phyloP scores from a whole-genome alignment of 2,888 invertebrate genomes.

The Melinaea menophilus region DNA sequence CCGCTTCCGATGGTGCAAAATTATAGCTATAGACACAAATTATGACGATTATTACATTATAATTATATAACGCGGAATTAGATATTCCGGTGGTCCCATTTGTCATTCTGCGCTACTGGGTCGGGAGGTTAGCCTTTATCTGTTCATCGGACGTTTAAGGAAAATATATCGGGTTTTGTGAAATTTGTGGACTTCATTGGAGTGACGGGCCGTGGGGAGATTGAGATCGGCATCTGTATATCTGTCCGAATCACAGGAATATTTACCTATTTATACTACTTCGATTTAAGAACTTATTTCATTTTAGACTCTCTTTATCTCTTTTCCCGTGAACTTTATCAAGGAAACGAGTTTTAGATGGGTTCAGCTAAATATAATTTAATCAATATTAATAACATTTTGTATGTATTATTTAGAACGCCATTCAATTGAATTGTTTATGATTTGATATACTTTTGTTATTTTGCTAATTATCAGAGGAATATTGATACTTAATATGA shows the following conservation, averaged over 20 bases:
- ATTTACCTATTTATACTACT: too few species aligned
- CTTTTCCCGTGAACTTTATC: neutral
- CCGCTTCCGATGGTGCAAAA: constrained; percentile 52
- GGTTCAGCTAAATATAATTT: constrained; percentile 34
- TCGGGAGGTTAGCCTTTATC: constrained; percentile 43
- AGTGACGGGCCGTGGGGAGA: constrained; percentile 65
- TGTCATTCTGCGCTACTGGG: constrained; percentile 29
- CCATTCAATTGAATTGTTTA: too few species aligned
- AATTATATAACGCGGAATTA: constrained; percentile 14
- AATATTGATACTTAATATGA: too few species aligned
- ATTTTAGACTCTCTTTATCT: too few species aligned
- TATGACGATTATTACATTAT: constrained; percentile 34
- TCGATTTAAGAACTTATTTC: too few species aligned
- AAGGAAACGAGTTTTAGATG: neutral
- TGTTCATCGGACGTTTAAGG: constrained; percentile 60
- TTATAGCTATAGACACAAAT: constrained; percentile 31
- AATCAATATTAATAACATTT: neutral
- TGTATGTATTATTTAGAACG: too few species aligned
- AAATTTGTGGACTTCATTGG: constrained; percentile 54
- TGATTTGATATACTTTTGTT: too few species aligned
- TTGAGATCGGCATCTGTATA: too few species aligned
- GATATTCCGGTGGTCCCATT: constrained; percentile 26
- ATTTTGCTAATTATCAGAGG: too few species aligned
- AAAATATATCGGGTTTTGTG: constrained; percentile 65
- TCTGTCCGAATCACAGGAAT: too few species aligned